A percentile compares a stretch with the other conserved stretches of the same genome.
Evolutionary conservation across 2,888 invertebrate species (phyloP).

Genomic region (Cryptocheilus praepositus): DNA sequence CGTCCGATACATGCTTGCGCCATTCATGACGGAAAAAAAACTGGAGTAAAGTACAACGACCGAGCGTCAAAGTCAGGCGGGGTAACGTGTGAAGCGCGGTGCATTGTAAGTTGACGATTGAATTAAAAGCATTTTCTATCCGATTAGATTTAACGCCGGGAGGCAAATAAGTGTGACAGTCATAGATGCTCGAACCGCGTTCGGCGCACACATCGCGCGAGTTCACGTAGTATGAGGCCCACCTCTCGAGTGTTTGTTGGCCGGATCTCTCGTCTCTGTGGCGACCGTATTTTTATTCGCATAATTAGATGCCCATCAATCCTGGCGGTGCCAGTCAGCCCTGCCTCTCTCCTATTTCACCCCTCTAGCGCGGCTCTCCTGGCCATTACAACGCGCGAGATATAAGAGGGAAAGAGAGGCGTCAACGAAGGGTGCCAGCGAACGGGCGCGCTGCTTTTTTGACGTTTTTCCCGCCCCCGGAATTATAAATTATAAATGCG

Average conservation of each 20-base stretch:
- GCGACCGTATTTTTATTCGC: slow-evolving; percentile 60
- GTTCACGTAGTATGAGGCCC: too few relatives aligned
- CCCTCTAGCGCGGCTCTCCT: not conserved
- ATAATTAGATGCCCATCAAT: slow-evolving; percentile 70
- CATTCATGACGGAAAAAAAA: too few relatives aligned
- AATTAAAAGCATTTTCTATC: not conserved
- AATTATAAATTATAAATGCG: slow-evolving; percentile 43
- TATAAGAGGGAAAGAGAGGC: slow-evolving; percentile 1
- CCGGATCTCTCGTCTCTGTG: slow-evolving; percentile 19
- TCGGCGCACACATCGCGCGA: not conserved
- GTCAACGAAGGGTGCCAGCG: not conserved
- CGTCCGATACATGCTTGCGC: too few relatives aligned
- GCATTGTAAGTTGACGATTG: not conserved
- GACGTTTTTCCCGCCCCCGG: slow-evolving; percentile 18
- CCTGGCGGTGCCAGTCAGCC: slow-evolving; percentile 52
- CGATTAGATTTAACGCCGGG: too few relatives aligned
- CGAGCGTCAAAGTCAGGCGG: not conserved
- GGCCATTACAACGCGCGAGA: not conserved
- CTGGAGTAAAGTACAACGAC: too few relatives aligned
- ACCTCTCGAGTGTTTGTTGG: not conserved
- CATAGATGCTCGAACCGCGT: not conserved
- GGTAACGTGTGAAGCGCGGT: not conserved
- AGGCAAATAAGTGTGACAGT: not conserved
- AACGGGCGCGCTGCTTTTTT: slow-evolving; percentile 13
- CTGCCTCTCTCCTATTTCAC: slow-evolving; percentile 4